Evolutionary conservation across 2,797 vertebrate species (phyloP), one percentile per base, ranked within the genome.

Genomic region (Pseudotriccus pelzelni): DNA sequence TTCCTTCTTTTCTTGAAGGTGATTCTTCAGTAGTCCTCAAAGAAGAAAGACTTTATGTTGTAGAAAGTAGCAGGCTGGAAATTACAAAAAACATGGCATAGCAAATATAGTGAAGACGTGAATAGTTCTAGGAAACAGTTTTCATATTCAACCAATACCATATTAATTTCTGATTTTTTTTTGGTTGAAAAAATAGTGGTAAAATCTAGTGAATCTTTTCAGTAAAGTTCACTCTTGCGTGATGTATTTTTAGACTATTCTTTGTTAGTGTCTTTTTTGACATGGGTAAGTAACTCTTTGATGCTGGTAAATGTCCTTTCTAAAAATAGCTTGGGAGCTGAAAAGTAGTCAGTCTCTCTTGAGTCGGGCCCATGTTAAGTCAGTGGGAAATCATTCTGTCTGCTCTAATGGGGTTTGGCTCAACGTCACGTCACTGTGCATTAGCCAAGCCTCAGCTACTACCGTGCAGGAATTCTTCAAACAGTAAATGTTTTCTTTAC

Each of bases 341-440:
- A 30, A 59, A 87, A 82, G 72, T 67, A 70, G 89, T 95, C 78
- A 36, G 56, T 84, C 55, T 20, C 70, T 91, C 80, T 89, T 84
- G 52, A 91, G 83, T 91, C 78, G 68, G 64, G 53, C 72, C 93
- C 25, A 20, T 41, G 49, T 77, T 88, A 89, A 87, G 50, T 95
- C 86, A 93, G 81, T 94, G 62, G 92, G 92, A 96, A 94, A 89
- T 93, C 56, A 74, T 96, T 94, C 90, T 87, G 72, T 74, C 30
- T 93, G 68, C 49, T 82, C 13, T 80, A 50, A 77, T 80, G 58
- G 78, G 21, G 17, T 80, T 97, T 95, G 75, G 60, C 83, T 93
- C 58, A 60, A 53, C 44, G 1, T 89, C 46, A 4, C 68, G 92
- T 90, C 89, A 60, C 62, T 87, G 60, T 64, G 53, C 78, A 64